Base-by-base conservation (phyloP, 2,888 invertebrate genomes). In the Epicampocera succincta region DNA sequence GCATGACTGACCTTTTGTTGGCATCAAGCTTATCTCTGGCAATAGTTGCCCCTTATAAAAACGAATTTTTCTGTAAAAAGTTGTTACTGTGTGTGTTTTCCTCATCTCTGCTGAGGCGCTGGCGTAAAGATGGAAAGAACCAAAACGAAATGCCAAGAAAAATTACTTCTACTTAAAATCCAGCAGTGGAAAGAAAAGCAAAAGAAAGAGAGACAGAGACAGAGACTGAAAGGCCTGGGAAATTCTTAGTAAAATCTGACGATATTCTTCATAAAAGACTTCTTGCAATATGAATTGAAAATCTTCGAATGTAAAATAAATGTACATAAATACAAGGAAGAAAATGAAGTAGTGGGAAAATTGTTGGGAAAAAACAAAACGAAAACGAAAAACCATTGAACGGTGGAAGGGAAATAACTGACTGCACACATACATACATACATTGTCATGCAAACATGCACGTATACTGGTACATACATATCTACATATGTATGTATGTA, bases 271-370 rank as follows among this genome's bases (percentile, higher is more conserved):
- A 69, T 61, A 76, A 61, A 69, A 54, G 69, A 69, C 33, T 33
- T 33, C 3, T 8, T 52, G 38, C 11, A 54, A 46, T 54, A 50
- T 13, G 42, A 56, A 74, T 48, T 40, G 25, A 44, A 40, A 44
- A 48, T 25, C n/a, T 15, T 46, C 25, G 33, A 25, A 44, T 9
- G 33, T 33, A 33, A 54, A 63, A 21, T n/a, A n/a, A n/a, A n/a
- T n/a, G n/a, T n/a, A n/a, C n/a, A n/a, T 40, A 54, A 2, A 40
- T 42, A 52, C 5, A 19, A 44, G 42, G 52, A 44, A 50, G 50
- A 73, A 54, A 61, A 54, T 56, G 69, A 71, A 77, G 77, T 77
- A 77, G 77, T 77, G 77, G 77, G 77, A 77, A 77, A 71, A 63
- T 69, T 77, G 63, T 63, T 44, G 63, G 42, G n/a, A 3, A 9